Evolutionary conservation across 1,140 invertebrate genomes (phyloP).

Genomic region (Chelonus insularis): DNA sequence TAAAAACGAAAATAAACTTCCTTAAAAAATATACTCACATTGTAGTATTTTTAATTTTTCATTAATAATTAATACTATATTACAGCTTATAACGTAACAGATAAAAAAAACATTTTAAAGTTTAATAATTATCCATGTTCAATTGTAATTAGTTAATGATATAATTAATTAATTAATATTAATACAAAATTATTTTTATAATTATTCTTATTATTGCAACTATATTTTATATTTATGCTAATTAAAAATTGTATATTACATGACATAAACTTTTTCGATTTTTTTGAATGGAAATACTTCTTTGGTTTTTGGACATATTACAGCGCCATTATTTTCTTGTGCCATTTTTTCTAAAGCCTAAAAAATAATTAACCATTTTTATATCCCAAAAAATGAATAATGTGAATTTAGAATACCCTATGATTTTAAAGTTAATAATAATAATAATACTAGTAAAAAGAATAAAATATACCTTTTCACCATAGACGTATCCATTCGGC

Average conservation of each 20-base stretch:
- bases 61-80: too few species aligned
- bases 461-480: conserved; percentile 75
- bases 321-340: conserved; percentile 80
- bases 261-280: conserved; percentile 94
- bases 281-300: conserved; percentile 86
- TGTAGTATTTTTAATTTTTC: conserved; percentile 18
- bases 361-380: conserved; percentile 52
- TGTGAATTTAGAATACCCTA: too few species aligned
- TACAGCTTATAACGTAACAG: too few species aligned
- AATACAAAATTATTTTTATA: conserved; percentile 12
- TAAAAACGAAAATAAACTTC: conserved; percentile 11
- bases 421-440: too few species aligned
- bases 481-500: conserved; percentile 97
- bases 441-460: too few species aligned
- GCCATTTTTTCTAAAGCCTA: conserved; percentile 88
- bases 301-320: conserved; percentile 91
- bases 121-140: too few species aligned
- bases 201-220: conserved; percentile 12
- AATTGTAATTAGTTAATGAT: conserved; percentile 2
- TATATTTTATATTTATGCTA: conserved; percentile 19
- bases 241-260: conserved; percentile 66
- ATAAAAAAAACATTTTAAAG: too few species aligned
- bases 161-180: conserved; percentile 1
- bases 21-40: conserved; percentile 16
- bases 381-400: too few species aligned